Evolutionary conservation across 2,113 vertebrate species (phyloP).

Genomic region (Centrocercus urophasianus): DNA sequence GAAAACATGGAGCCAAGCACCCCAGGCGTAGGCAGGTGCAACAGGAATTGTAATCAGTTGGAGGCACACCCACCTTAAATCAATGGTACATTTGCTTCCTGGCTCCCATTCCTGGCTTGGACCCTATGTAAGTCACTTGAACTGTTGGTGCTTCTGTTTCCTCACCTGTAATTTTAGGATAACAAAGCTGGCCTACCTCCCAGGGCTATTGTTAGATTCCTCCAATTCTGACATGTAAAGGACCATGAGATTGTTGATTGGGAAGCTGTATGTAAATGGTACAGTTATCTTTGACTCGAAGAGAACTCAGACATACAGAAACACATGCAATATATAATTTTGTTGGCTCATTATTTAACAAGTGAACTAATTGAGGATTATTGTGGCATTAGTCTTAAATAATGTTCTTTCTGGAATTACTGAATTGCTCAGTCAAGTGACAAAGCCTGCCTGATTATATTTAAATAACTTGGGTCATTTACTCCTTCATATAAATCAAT

Average conservation of each 20-base stretch:
- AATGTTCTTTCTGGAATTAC: neutral
- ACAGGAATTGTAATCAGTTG: neutral
- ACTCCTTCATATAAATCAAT: neutral
- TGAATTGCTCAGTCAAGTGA: neutral
- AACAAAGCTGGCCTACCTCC: neutral
- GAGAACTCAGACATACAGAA: conserved; percentile 3
- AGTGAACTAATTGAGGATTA: conserved; percentile 19
- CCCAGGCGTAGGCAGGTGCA: conserved; percentile 35
- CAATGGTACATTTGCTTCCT: conserved; percentile 53
- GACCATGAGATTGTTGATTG: accelerated
- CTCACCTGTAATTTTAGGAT: conserved; percentile 21
- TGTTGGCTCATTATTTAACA: conserved; percentile 7
- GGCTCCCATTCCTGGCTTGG: conserved; percentile 48
- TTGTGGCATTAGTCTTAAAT: neutral
- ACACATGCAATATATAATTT: neutral
- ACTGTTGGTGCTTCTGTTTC: conserved; percentile 10
- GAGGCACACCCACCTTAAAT: conserved; percentile 51
- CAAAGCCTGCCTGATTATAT: neutral
- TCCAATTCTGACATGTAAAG: neutral
- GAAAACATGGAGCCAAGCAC: conserved; percentile 47
- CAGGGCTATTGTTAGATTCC: neutral
- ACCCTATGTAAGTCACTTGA: neutral
- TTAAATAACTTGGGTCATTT: conserved; percentile 1
- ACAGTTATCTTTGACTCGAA: neutral
- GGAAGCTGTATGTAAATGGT: neutral